phyloP scores from a whole-genome alignment of 2,797 vertebrate genomes.

The Borostomias antarcticus region DNA sequence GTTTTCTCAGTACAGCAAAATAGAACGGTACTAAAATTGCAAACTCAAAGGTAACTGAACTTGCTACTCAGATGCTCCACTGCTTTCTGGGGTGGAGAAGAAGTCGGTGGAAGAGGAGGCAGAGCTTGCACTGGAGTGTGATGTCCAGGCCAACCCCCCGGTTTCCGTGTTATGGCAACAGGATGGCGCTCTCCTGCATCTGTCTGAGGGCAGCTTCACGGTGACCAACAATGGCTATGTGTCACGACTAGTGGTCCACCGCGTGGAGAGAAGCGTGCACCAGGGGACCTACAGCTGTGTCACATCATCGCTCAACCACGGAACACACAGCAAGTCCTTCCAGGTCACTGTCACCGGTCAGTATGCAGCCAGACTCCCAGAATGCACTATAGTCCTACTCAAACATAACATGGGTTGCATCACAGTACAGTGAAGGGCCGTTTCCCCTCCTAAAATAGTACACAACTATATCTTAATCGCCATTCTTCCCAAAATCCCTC shows the following conservation, averaged over 20 bases:
- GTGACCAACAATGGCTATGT: constrained; percentile 70
- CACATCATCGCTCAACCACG: constrained; percentile 49
- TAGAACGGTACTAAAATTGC: not conserved
- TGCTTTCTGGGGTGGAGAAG: constrained; percentile 63
- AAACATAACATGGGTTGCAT: too few species aligned
- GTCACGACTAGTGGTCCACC: constrained; percentile 63
- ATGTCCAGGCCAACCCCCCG: constrained; percentile 81
- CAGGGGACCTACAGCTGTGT: constrained; percentile 79
- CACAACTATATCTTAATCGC: not conserved
- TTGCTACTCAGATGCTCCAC: constrained; percentile 76
- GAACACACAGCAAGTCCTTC: constrained; percentile 65
- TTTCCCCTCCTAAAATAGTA: not conserved
- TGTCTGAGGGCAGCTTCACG: constrained; percentile 60
- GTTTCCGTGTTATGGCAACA: constrained; percentile 78
- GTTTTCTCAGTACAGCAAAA: not conserved
- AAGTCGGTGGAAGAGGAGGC: constrained; percentile 61
- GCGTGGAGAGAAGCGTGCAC: constrained; percentile 67
- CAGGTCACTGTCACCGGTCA: constrained; percentile 81
- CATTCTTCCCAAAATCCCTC: not conserved
- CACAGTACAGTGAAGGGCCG: not conserved
- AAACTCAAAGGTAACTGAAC: not conserved
- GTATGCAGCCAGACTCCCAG: constrained; percentile 21
- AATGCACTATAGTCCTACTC: too few species aligned
- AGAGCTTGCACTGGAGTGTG: constrained; percentile 71
- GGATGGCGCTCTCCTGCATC: constrained; percentile 63